Evolutionary conservation across 2,797 vertebrate genomes (phyloP), one percentile per base, ranked within the genome.

Genomic region (Neosalanx taihuensis): DNA sequence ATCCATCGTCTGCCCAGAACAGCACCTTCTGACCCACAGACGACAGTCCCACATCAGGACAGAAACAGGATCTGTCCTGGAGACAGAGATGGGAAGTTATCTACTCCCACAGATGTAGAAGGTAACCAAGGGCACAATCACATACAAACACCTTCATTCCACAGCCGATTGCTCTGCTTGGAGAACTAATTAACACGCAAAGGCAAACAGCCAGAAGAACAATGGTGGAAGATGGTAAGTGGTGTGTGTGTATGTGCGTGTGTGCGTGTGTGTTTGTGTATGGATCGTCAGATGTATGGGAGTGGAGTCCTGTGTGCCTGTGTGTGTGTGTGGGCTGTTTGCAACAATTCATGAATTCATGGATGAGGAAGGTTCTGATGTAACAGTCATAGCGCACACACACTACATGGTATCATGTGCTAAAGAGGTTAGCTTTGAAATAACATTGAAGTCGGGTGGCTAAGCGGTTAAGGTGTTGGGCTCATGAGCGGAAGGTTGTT

Each of bases 171-270:
- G 75, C 77, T 87, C 76, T 77, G 75, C 67, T 83, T 78, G 74
- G 77, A 77, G 73, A 72, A 78, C 74, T 76, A 86, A 81, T 88
- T 85, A 84, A 64, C 72, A 71, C 72, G 75, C 60, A 77, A 76
- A 77, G 73, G 68, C 58, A 74, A 70, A 75, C 61, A 73, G 64
- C 80, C 69, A 72, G 49, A 37, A 77, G 75, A 80, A 51, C 72
- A 81, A 81, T 75, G 71, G 75, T 70, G 60, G 74, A 51, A 70
- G 62, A 72, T 46, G 41, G 41, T 46, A 46, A 71, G 72, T 37
- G 46, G 58, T 58, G 58, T n/a, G 51, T 30, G 13, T 56, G 37
- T 60, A 33, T 30, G 62, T 46, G 31, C 56, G 62, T 31, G 23
- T n/a, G 29, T 58, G 72, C 61, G 60, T 63, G 23, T 26, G 29